A percentile compares a stretch with the other conserved stretches of the same genome.
Conservation (phyloP, 64 coral and sea anemone species). For the Dendronephthya gigantea region DNA sequence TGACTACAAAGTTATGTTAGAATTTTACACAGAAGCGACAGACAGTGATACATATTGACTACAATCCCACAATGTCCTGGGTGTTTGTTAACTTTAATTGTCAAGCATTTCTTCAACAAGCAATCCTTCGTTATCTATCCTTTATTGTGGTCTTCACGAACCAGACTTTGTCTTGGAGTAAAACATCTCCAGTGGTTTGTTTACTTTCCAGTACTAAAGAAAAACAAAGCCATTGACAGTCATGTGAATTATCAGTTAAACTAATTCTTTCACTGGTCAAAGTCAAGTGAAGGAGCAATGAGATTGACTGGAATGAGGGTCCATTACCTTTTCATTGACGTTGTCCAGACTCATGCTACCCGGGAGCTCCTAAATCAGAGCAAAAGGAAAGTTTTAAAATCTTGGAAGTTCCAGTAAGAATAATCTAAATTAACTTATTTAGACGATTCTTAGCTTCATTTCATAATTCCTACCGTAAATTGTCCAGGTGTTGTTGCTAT, state of each 20-base stretch:
- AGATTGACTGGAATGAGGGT: no score
- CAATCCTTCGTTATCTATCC: no score
- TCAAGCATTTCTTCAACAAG: no score
- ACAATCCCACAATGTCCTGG: no score
- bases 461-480: constrained; percentile 70
- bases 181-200: constrained; percentile 97
- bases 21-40: no score
- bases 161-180: constrained; percentile 45
- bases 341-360: constrained; percentile 88
- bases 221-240: not conserved
- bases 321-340: constrained; percentile 97
- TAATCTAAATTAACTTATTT: no score
- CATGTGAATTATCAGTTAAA: not conserved
- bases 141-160: not conserved
- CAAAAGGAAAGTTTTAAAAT: not conserved
- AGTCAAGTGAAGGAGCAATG: not conserved
- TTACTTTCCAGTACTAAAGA: constrained; percentile 93
- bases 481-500: constrained; percentile 94
- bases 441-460: no score
- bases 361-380: constrained; percentile 50
- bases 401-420: not conserved
- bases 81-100: no score
- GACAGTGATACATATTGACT: no score
- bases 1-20: no score
- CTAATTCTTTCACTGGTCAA: not conserved